Percentiles rank a stretch among this genome's conserved stretches.
Conservation (phyloP, 64 coral and sea anemone genomes). For the Dendronephthya gigantea region DNA sequence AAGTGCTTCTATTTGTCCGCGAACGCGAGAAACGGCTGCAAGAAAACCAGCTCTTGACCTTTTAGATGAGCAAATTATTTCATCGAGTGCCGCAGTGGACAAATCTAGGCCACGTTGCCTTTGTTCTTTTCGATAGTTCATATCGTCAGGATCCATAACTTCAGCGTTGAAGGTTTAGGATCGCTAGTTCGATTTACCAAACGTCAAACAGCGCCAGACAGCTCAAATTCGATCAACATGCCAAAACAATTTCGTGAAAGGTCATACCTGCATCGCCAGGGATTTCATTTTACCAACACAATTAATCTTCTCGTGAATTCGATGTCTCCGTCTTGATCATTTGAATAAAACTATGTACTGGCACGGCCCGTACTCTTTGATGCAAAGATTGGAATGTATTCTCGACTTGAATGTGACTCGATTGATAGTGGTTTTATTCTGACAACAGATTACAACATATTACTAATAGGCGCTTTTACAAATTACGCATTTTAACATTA, state of each 20-base stretch:
- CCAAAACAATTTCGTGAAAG: background rate
- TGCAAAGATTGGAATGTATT: background rate
- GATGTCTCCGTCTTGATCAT: background rate
- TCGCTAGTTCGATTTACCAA: background rate
- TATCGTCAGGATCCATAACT: background rate
- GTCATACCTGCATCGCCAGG: background rate
- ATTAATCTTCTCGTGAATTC: background rate
- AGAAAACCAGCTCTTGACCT: background rate
- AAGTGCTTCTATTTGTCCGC: background rate
- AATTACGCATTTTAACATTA: too few relatives aligned
- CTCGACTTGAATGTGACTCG: background rate
- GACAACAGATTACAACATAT: too few relatives aligned
- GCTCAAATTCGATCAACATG: too few relatives aligned
- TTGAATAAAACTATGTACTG: slow-evolving; percentile 14
- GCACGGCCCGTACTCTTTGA: background rate
- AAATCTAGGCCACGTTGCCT: background rate
- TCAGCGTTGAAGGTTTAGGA: background rate
- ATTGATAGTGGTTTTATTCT: background rate
- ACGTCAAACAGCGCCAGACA: background rate
- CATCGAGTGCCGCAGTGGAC: background rate
- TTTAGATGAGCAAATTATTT: background rate
- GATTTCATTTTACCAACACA: background rate
- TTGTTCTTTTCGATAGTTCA: background rate
- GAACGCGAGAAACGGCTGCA: background rate
- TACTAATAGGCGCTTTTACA: too few relatives aligned